Base-by-base conservation (phyloP, 1,140 invertebrate genomes). In the Aphaenogaster ashmeadi region DNA sequence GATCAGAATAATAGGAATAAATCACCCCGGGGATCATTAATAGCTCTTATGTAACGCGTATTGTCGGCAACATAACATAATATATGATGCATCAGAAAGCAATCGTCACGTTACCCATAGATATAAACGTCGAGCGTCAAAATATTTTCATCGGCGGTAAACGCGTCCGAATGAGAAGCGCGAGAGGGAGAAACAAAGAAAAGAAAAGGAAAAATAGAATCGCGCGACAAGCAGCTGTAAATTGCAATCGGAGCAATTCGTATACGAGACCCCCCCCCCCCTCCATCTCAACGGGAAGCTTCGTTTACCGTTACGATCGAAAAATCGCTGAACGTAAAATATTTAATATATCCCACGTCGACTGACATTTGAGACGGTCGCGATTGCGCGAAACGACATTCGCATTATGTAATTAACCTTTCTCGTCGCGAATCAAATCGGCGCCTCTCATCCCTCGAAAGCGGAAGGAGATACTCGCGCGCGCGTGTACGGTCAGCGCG, bases 391-490 rank as follows among this genome's bases (percentile, higher is more conserved):
- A 83, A 74, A 27, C 52, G 11, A 44, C 52, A 27, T n/a, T 72
- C 18, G 80, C 67, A 58, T 83, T 74, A 83, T 54, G 56, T 83
- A 83, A 83, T 83, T 83, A 83, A 74, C 80, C 67, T 83, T 74
- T 83, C 52, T 60, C 80, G 18, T 36, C 56, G 71, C 9, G 64
- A 27, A 27, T 27, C 27, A 27, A 27, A 33, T 7, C 4, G 27
- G 27, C 9, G 36, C 52, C 15, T 69, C 77, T 11, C 18, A 38
- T 72, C 52, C 21, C 79, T 27, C 60, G 60, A 27, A 27, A 58
- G 18, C 41, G 44, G 60, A 74, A 83, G 47, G 27, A 47, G 67
- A 71, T 44, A 47, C 79, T 47, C 79, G 66, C 77, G 47, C 58
- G 67, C 41, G 47, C 7, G 50, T 11, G 33, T 13, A 18, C n/a